A percentile compares a stretch with the other conserved stretches of the same genome.
Conservation (phyloP, 2,113 vertebrate genomes). For the Oophaga pumilio region DNA sequence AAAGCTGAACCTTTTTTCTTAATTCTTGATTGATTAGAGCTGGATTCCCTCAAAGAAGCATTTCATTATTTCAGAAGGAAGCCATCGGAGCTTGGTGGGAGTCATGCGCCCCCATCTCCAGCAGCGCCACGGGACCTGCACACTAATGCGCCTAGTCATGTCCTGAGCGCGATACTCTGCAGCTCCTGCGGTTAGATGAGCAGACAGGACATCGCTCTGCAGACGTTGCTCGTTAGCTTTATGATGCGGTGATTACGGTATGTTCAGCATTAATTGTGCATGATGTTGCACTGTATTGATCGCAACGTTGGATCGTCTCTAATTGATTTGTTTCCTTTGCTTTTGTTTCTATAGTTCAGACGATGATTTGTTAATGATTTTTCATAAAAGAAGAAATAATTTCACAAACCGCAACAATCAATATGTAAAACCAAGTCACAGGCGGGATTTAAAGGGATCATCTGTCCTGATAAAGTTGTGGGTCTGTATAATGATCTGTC, state of each 20-base stretch:
- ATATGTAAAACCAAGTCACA: not conserved
- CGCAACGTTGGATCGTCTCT: not conserved
- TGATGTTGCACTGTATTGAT: not conserved
- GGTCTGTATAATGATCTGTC: not conserved
- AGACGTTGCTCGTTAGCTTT: conserved; percentile 6
- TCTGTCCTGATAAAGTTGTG: not conserved
- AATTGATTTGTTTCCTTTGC: conserved; percentile 13
- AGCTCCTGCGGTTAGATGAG: not conserved
- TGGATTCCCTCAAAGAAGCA: too few species aligned
- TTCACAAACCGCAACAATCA: not conserved
- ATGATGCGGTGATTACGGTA: not conserved
- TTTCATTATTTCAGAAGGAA: not conserved
- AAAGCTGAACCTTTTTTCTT: too few species aligned
- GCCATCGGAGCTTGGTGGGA: not conserved
- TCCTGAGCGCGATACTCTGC: not conserved
- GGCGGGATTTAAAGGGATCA: not conserved
- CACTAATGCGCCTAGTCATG: not conserved
- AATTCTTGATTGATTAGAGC: too few species aligned
- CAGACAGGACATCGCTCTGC: not conserved
- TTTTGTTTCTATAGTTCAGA: not conserved
- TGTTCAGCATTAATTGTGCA: not conserved
- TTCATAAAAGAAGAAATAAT: not conserved
- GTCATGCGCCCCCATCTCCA: not conserved
- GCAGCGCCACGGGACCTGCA: not conserved
- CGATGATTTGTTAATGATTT: not conserved